phyloP scores from a whole-genome alignment of 2,113 vertebrate genomes.

The Heloderma charlesbogerti region DNA sequence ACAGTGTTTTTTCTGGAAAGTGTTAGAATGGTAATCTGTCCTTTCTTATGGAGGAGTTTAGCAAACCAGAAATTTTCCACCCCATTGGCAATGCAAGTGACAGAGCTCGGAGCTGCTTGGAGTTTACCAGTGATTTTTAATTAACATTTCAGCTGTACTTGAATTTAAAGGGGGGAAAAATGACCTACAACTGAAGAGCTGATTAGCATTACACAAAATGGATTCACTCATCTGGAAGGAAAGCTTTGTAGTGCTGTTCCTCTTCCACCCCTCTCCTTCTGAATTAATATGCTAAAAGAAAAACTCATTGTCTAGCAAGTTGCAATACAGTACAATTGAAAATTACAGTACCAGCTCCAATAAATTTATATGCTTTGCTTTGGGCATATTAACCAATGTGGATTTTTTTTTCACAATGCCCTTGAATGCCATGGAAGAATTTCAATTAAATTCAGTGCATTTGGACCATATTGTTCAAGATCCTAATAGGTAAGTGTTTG shows the following conservation, averaged over 20 bases:
- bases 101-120: background rate
- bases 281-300: background rate
- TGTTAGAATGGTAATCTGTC: background rate
- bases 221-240: conserved; percentile 17
- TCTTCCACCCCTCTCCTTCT: background rate
- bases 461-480: conserved; percentile 31
- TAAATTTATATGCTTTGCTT: background rate
- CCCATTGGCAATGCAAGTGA: background rate
- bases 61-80: conserved; percentile 1
- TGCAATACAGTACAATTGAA: background rate
- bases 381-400: conserved; percentile 1
- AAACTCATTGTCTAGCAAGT: background rate
- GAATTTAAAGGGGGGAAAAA: conserved; percentile 11
- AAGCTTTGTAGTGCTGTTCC: background rate
- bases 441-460: conserved; percentile 28
- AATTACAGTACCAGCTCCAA: conserved; percentile 12
- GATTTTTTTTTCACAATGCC: conserved; percentile 12
- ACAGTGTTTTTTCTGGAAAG: background rate
- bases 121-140: conserved; percentile 26
- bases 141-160: conserved; percentile 24
- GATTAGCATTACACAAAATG: conserved; percentile 34
- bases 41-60: conserved; percentile 2
- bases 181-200: conserved; percentile 12
- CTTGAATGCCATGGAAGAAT: conserved; percentile 40
- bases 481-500: conserved; percentile 47